Percentiles rank a stretch among this genome's conserved stretches.
phyloP scores from a whole-genome alignment of 2,888 invertebrate genomes.

The Diplolepis rosae region DNA sequence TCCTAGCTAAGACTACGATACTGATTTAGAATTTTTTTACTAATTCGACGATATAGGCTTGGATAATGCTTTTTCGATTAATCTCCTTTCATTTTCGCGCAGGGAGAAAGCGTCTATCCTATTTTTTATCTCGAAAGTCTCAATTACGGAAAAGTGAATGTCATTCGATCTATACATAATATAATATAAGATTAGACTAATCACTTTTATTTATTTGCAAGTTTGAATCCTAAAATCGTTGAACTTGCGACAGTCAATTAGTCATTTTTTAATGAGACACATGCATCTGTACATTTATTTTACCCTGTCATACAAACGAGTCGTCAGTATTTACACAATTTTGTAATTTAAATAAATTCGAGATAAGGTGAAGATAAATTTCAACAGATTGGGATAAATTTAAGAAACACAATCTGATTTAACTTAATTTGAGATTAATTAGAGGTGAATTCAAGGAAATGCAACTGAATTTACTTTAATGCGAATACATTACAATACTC shows the following conservation, averaged over 20 bases:
- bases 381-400: too few species aligned
- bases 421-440: too few species aligned
- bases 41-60: not conserved
- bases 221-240: not conserved
- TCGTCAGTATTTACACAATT: conserved; percentile 2
- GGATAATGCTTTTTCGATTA: not conserved
- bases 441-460: too few species aligned
- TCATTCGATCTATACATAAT: conserved; percentile 4
- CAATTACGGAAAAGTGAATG: not conserved
- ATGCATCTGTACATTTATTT: not conserved
- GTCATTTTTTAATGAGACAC: not conserved
- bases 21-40: conserved; percentile 22
- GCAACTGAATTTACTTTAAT: too few species aligned
- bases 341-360: too few species aligned
- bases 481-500: too few species aligned
- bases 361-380: too few species aligned
- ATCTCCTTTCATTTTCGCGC: not conserved
- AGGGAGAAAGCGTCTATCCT: not conserved
- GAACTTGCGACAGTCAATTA: not conserved
- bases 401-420: too few species aligned
- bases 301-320: not conserved
- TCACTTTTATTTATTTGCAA: not conserved
- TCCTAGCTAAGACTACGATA: conserved; percentile 7
- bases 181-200: not conserved
- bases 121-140: not conserved